Conservation (phyloP, 2,113 vertebrate species). For the Noturus placidus region DNA sequence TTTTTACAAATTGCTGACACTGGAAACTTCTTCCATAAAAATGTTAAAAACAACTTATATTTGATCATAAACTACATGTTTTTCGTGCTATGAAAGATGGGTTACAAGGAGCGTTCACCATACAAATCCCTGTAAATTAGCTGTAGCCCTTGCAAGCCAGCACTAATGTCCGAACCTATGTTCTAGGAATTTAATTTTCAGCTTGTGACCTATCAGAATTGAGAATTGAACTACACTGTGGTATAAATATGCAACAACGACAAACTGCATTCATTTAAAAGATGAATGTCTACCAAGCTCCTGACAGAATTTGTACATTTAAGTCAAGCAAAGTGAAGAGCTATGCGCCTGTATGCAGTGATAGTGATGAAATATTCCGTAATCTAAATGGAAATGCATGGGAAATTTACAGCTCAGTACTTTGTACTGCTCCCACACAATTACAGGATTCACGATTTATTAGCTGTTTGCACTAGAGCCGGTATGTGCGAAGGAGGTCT, state of each 20-base stretch:
- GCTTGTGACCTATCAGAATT: neutral
- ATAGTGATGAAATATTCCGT: constrained; percentile 48
- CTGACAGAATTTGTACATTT: constrained; percentile 35
- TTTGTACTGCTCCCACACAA: constrained; percentile 49
- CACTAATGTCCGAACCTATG: neutral
- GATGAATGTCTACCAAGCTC: neutral
- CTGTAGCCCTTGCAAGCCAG: neutral
- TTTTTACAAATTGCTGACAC: neutral
- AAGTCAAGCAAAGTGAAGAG: constrained; percentile 32
- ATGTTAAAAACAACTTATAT: neutral
- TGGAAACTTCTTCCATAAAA: neutral
- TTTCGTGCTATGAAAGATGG: neutral
- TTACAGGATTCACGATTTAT: constrained; percentile 52
- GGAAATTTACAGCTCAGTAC: constrained; percentile 46
- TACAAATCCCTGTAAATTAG: neutral
- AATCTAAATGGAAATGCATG: constrained; percentile 59
- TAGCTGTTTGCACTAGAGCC: constrained; percentile 32
- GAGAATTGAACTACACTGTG: neutral
- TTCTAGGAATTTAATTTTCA: neutral
- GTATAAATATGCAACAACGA: neutral
- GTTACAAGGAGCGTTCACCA: neutral
- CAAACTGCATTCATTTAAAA: neutral
- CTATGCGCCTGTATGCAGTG: constrained; percentile 30
- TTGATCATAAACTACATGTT: neutral
- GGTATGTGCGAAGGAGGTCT: constrained; percentile 15